A percentile compares a stretch with the other conserved stretches of the same genome.
These are phyloP conservation scores for Knipowitschia caucasica DNA, from an alignment of 2,797 vertebrate genomes.

Conservation along the genomic window DNA sequence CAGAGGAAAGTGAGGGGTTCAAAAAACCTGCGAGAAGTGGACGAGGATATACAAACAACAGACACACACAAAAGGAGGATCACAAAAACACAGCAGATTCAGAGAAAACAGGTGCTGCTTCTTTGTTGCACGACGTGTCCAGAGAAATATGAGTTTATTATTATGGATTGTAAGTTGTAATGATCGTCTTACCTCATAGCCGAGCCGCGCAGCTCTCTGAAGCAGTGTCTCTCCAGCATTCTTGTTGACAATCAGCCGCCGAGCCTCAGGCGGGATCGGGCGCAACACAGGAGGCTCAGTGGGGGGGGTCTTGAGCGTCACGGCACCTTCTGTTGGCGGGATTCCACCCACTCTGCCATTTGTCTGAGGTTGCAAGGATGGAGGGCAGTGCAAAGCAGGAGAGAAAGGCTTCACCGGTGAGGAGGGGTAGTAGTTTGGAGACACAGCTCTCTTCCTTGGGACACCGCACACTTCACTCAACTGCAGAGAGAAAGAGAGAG, in stretches of 20 bases:
- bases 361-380: conserved; percentile 62
- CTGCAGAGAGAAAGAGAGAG: conserved; percentile 51
- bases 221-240: conserved; percentile 96
- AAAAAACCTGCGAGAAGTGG: conserved; percentile 16
- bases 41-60: conserved; percentile 32
- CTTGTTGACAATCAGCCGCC: conserved; percentile 96
- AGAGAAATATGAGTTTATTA: conserved; percentile 11
- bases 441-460: conserved; percentile 80
- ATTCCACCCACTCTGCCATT: conserved; percentile 36
- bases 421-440: conserved; percentile 76
- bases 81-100: conserved; percentile 46
- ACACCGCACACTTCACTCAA: conserved; percentile 72
- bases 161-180: neutral
- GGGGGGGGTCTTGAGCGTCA: conserved; percentile 71
- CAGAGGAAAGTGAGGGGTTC: conserved; percentile 51
- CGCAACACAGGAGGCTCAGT: conserved; percentile 81
- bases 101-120: conserved; percentile 27
- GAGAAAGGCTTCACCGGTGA: conserved; percentile 73
- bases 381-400: conserved; percentile 76
- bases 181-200: conserved; percentile 88
- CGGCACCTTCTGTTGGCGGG: conserved; percentile 49
- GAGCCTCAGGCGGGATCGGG: conserved; percentile 93
- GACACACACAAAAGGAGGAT: conserved; percentile 27
- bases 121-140: no score
- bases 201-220: conserved; percentile 91